phyloP scores from a whole-genome alignment of 2,888 invertebrate species.

The Heliconius charithonia region DNA sequence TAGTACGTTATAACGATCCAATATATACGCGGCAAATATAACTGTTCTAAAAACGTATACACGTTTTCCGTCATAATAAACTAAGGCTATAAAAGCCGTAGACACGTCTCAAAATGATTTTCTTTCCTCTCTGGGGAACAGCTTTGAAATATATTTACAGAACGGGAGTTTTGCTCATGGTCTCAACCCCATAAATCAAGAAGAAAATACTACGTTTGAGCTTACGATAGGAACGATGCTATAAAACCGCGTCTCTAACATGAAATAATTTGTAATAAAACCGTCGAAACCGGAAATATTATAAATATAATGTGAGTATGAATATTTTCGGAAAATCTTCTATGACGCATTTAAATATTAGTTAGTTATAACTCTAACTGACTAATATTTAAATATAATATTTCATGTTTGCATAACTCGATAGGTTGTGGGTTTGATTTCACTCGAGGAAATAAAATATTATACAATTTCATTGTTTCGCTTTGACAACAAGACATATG shows the following conservation, averaged over 20 bases:
- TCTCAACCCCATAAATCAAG: slow-evolving; percentile 15
- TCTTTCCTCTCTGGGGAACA: slow-evolving; percentile 40
- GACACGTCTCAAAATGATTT: slow-evolving; percentile 45
- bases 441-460: no score
- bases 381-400: no score
- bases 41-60: slow-evolving; percentile 71
- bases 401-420: no score
- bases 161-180: slow-evolving; percentile 37
- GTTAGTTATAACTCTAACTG: no score
- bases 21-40: slow-evolving; percentile 14
- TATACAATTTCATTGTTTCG: no score
- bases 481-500: no score
- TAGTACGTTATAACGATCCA: background rate
- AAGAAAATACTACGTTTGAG: slow-evolving; percentile 18
- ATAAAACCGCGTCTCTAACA: slow-evolving; percentile 29
- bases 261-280: background rate
- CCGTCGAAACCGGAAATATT: slow-evolving; percentile 4
- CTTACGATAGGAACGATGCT: slow-evolving; percentile 35
- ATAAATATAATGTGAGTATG: background rate
- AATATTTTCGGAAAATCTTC: no score
- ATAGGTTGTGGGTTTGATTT: no score
- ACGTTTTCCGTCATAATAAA: slow-evolving; percentile 80
- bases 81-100: slow-evolving; percentile 75
- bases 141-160: slow-evolving; percentile 41
- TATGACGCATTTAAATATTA: no score